Evolutionary conservation across 2,797 vertebrate species (phyloP), one percentile per base, ranked within the genome.

Genomic region (Acanthurus leucopareius): DNA sequence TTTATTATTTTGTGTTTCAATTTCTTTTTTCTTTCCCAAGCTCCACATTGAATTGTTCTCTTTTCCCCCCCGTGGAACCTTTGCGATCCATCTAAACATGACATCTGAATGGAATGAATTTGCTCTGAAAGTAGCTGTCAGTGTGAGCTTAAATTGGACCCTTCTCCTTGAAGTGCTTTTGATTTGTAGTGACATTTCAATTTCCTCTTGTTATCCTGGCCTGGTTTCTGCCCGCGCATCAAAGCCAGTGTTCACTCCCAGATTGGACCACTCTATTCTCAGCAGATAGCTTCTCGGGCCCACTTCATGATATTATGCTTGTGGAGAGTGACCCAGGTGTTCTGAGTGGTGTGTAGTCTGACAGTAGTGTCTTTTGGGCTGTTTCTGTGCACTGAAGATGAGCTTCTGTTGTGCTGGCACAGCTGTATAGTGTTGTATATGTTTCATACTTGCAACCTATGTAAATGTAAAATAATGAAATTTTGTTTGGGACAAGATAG

Each of bases 131-230:
- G 88, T 75, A 83, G 91, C 91, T 84, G 92, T 92, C 91, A 86
- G 71, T 45, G 71, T 40, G 66, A 83, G 75, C 86, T 81, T 86
- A 88, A 92, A 91, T 93, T 91, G 90, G 86, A 84, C 52, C 59
- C 86, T 70, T 92, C 88, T 88, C 80, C 83, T 87, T 81, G 83
- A 89, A 89, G 90, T 79, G 81, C 74, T 84, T 92, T 89, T 94
- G 90, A 93, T 93, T 92, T 85, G 88, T 90, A 82, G 90, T 91
- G 93, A 92, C 94, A 90, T 94, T 95, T 94, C 93, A 93, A 94
- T 95, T 92, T 93, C 91, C 93, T 92, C 89, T 83, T 74, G 90
- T 94, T 94, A 91, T 87, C 85, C 82, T 2, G 25, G 65, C 74
- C 84, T 58, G 85, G 40, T 85, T 85, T 77, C 66, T 79, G 77